Evolutionary conservation across 2,797 vertebrate genomes (phyloP).

Genomic region (Crenichthys baileyi): DNA sequence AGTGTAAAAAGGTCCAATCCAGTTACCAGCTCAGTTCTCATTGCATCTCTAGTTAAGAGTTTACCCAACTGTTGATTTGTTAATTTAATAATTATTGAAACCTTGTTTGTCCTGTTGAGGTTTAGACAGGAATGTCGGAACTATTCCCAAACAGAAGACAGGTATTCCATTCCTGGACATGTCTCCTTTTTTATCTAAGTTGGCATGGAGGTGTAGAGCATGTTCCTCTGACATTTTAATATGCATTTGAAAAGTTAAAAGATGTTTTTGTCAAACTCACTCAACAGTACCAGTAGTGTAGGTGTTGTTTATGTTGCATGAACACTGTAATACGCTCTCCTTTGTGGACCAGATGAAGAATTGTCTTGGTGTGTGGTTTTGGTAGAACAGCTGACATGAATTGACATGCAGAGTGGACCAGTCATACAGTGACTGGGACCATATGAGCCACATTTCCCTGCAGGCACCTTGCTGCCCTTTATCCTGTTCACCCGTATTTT

Average conservation of each 20-base stretch:
- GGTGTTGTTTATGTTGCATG: too few relatives aligned
- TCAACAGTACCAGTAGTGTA: neutral
- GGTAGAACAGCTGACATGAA: too few relatives aligned
- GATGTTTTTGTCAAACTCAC: neutral
- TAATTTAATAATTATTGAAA: too few relatives aligned
- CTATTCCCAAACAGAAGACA: neutral
- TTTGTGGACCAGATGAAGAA: too few relatives aligned
- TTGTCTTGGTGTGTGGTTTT: too few relatives aligned
- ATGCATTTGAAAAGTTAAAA: neutral
- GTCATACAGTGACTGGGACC: too few relatives aligned
- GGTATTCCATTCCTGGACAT: neutral
- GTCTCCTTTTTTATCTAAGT: neutral
- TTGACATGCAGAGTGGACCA: too few relatives aligned
- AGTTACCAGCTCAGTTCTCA: neutral
- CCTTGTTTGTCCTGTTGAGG: neutral
- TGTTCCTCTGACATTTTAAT: neutral
- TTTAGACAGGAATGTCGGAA: neutral
- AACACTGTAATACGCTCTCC: too few relatives aligned
- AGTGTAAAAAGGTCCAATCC: too few relatives aligned
- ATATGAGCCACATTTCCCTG: too few relatives aligned
- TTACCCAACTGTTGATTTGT: neutral
- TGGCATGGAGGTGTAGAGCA: neutral
- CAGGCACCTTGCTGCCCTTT: too few relatives aligned
- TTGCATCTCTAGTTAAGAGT: neutral
- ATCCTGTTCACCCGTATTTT: too few relatives aligned